Evolutionary conservation across 2,113 vertebrate species (phyloP).

Genomic region (Pygoscelis adeliae): DNA sequence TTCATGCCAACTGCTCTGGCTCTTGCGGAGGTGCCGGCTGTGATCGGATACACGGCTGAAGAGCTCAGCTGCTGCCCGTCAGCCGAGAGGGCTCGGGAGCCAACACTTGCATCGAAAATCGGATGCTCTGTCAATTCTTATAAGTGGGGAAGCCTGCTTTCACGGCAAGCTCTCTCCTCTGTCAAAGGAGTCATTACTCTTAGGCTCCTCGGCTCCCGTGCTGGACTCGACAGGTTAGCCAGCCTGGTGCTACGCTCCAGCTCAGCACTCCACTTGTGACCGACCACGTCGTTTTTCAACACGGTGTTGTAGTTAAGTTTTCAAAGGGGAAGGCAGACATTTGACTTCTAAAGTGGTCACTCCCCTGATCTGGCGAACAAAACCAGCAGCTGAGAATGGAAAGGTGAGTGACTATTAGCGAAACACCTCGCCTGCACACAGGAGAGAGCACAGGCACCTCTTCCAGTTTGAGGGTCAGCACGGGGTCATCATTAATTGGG

Average conservation of each 20-base stretch:
- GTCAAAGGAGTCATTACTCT: not conserved
- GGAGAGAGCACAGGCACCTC: not conserved
- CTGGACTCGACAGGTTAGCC: not conserved
- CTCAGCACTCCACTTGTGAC: rapidly evolving
- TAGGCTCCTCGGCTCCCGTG: rapidly evolving
- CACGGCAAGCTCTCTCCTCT: not conserved
- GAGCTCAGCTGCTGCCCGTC: not conserved
- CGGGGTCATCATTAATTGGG: rapidly evolving
- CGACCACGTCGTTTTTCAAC: rapidly evolving
- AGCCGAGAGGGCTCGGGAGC: not conserved
- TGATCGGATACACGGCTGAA: rapidly evolving
- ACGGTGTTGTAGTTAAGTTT: rapidly evolving
- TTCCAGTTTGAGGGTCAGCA: rapidly evolving
- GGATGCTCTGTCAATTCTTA: not conserved
- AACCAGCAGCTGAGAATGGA: not conserved
- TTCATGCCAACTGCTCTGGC: not conserved
- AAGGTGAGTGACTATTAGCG: rapidly evolving
- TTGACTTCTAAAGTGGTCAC: rapidly evolving
- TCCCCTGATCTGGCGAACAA: too few species aligned
- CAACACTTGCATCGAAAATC: not conserved
- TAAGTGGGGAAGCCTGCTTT: not conserved
- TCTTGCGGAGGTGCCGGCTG: not conserved
- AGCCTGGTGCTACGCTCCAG: rapidly evolving
- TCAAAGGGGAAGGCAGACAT: not conserved
- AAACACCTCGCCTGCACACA: rapidly evolving